Evolutionary conservation across 2,113 vertebrate species (phyloP).

Genomic region (Leucosticte australis): DNA sequence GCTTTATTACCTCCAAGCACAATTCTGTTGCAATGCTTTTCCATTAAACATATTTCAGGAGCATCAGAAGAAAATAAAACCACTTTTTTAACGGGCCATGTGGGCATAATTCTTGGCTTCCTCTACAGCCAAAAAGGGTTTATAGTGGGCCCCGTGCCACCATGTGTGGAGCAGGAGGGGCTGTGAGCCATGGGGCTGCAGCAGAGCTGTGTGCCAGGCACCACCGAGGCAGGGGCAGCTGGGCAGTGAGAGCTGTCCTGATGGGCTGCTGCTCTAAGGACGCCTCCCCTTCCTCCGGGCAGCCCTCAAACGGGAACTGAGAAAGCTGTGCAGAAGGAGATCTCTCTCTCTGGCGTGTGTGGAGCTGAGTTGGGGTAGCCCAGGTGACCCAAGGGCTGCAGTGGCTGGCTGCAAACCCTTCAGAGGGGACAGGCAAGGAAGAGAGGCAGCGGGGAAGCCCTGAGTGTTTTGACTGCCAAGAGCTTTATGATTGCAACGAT

Average conservation of each 20-base stretch:
- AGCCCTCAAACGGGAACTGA: neutral
- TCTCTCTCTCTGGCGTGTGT: accelerated
- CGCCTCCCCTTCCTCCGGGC: neutral
- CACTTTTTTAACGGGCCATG: neutral
- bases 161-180: accelerated
- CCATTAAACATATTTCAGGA: neutral
- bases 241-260: accelerated
- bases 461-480: neutral
- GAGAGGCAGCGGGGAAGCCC: neutral
- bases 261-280: neutral
- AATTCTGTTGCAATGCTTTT: neutral
- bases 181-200: neutral
- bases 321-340: neutral
- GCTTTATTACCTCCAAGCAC: neutral
- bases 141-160: neutral
- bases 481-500: accelerated
- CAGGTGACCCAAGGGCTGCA: too few relatives aligned
- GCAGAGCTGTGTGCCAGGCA: neutral
- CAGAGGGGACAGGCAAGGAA: neutral
- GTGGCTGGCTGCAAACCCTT: neutral
- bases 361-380: too few relatives aligned
- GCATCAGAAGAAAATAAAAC: neutral
- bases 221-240: accelerated
- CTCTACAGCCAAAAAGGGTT: neutral
- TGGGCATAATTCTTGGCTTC: neutral